Evolutionary conservation across 2,113 vertebrate species (phyloP).

Genomic region (Caloenas nicobarica): DNA sequence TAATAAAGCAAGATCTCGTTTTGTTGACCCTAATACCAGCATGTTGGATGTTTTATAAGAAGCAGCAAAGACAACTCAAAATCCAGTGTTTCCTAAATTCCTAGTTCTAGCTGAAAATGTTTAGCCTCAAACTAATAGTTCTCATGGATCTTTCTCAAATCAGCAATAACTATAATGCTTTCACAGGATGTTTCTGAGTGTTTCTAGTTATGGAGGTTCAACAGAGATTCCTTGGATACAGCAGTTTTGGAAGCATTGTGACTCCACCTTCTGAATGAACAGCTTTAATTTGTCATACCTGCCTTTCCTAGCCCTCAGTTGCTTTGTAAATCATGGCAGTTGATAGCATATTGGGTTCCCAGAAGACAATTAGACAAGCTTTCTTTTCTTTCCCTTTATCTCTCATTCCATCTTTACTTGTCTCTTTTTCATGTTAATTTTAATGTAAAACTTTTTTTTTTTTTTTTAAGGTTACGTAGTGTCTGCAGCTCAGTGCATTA

Average conservation of each 20-base stretch:
- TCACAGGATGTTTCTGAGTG: background rate
- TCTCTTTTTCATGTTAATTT: background rate
- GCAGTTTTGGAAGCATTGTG: background rate
- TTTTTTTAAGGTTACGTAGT: background rate
- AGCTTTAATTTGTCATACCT: background rate
- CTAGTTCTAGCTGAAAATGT: background rate
- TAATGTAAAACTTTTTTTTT: background rate
- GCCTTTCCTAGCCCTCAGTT: background rate
- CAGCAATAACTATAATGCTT: background rate
- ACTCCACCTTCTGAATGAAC: background rate
- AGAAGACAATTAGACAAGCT: background rate
- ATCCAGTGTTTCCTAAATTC: background rate
- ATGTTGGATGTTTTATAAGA: background rate
- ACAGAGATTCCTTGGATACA: background rate
- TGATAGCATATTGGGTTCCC: background rate
- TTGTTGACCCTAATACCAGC: background rate
- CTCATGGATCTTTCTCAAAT: background rate
- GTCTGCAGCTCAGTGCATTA: slow-evolving; percentile 24
- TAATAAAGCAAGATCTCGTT: background rate
- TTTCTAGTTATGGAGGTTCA: background rate
- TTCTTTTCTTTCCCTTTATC: background rate
- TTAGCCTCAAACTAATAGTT: background rate
- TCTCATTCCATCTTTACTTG: background rate
- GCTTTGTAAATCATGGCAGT: background rate
- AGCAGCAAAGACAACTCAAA: background rate